A percentile compares a stretch with the other conserved stretches of the same genome.
Evolutionary conservation across 2,797 vertebrate genomes (phyloP).

Genomic region (Artibeus jamaicensis): DNA sequence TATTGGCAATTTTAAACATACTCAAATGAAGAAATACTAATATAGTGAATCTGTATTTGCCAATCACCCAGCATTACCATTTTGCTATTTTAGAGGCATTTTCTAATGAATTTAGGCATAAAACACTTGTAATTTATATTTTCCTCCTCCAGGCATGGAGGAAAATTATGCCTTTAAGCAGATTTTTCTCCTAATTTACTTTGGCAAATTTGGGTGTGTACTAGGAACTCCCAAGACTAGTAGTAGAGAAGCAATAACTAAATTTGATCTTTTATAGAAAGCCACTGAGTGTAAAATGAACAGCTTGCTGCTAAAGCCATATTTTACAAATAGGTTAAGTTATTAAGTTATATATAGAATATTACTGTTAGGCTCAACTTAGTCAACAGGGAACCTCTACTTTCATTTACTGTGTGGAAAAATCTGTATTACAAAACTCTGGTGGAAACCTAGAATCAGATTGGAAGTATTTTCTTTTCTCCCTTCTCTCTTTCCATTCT

Average conservation of each 20-base stretch:
- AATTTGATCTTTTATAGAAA: not conserved
- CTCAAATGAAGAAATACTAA: not conserved
- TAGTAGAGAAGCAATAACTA: not conserved
- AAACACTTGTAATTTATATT: not conserved
- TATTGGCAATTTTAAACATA: not conserved
- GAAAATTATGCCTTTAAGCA: constrained; percentile 20
- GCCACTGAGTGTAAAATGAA: not conserved
- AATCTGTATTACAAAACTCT: not conserved
- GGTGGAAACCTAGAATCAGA: not conserved
- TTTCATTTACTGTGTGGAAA: not conserved
- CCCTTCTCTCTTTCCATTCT: not conserved
- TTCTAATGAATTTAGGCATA: not conserved
- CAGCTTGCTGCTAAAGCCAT: not conserved
- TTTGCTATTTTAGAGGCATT: constrained; percentile 21
- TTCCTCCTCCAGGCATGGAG: not conserved
- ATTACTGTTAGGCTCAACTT: not conserved
- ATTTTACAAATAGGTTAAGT: not conserved
- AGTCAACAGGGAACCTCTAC: not conserved
- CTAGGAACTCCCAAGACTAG: not conserved
- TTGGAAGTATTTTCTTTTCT: not conserved
- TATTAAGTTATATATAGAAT: not conserved
- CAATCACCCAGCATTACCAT: not conserved
- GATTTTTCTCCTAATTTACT: constrained; percentile 2
- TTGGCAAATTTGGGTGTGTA: not conserved
- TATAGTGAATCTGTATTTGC: not conserved